Evolutionary conservation across 2,797 vertebrate species (phyloP), one percentile per base, ranked within the genome.

Genomic region (Cuniculus paca): DNA sequence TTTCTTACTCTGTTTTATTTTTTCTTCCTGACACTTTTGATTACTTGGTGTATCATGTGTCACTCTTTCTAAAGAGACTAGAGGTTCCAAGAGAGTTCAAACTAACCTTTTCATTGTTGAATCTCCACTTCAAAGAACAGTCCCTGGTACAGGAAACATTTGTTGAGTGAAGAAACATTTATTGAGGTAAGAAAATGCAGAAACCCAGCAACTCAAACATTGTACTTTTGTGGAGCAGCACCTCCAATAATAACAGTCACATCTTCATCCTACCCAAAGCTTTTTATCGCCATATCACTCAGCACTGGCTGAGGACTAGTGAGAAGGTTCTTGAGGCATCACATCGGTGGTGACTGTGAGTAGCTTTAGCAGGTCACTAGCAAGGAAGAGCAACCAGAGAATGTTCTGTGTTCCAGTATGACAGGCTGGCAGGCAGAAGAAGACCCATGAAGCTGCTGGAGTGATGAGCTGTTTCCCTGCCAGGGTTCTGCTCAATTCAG

Each of bases 341-440:
- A 36, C 6, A 17, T 48, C 2, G 0, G 2, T 34, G 34, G n/a
- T 54, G 45, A n/a, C 75, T 6, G 2, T 17, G 45, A n/a, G 20
- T 31, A 36, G n/a, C 83, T 7, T 10, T 14, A n/a, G 7, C 42
- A 52, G 36, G 4, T 77, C 54, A 63, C 48, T 20, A 50, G 14
- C 50, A 39, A 4, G 9, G 31, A 68, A 39, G 48, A 28, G 2
- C 39, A 83, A 14, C 3, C 5, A 12, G 48, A 52, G 24, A 6
- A 4, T 6, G 22, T 8, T 10, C 39, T 14, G 13, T 14, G 63
- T 39, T 94, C 70, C 85, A 5, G 45, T 22, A 3, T n/a, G 31
- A 61, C 52, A 61, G 16, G 52, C n/a, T 20, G 34, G 20, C 5
- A 77, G 42, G 1, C 75, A 78, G 58, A n/a, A 19, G 0, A 7